Evolutionary conservation across 2,888 invertebrate genomes (phyloP).

Genomic region (Erynnis tages): DNA sequence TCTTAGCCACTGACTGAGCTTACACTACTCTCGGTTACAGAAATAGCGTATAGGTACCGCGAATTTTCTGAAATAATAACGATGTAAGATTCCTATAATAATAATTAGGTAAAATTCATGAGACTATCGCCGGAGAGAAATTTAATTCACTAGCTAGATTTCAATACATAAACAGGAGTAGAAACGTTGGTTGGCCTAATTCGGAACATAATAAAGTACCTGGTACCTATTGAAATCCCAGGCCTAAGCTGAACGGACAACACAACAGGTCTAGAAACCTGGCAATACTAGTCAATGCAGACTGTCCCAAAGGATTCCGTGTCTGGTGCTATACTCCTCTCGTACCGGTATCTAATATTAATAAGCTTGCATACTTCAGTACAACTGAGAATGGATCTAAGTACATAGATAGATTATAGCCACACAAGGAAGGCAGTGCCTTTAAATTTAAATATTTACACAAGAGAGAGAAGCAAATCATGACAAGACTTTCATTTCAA

Average conservation of each 20-base stretch:
- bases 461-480: too few species aligned
- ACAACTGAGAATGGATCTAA: neutral
- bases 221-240: constrained; percentile 49
- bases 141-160: constrained; percentile 33
- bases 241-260: constrained; percentile 44
- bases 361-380: constrained; percentile 3
- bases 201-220: constrained; percentile 60
- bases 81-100: too few species aligned
- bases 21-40: too few species aligned
- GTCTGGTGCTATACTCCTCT: constrained; percentile 24
- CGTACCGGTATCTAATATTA: constrained; percentile 4
- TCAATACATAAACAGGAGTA: constrained; percentile 41
- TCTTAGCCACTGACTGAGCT: too few species aligned
- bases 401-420: too few species aligned
- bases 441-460: too few species aligned
- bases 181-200: constrained; percentile 49
- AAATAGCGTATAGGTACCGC: too few species aligned
- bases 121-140: neutral
- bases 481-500: too few species aligned
- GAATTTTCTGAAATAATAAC: too few species aligned
- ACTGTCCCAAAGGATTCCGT: constrained; percentile 32
- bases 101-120: neutral
- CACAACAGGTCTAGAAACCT: constrained; percentile 36
- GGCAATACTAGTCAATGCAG: constrained; percentile 54
- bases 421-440: too few species aligned